A percentile compares a stretch with the other conserved stretches of the same genome.
Evolutionary conservation across 2,888 invertebrate species (phyloP).

Genomic region (Endomychus coccineus): DNA sequence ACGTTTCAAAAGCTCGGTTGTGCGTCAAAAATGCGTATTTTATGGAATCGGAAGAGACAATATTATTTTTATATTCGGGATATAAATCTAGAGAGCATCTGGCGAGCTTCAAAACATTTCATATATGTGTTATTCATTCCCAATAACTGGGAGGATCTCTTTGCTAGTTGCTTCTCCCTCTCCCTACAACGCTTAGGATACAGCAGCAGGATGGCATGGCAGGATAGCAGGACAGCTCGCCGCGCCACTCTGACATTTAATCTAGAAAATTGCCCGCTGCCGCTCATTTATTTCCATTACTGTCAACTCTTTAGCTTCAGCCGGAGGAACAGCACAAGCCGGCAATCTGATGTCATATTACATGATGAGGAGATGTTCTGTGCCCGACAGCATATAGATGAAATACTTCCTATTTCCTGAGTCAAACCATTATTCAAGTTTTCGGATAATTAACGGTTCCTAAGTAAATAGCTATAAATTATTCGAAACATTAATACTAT

Average conservation of each 20-base stretch:
- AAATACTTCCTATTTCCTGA: no score
- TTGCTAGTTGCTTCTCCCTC: neutral
- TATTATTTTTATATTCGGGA: constrained; percentile 45
- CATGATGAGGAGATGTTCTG: constrained; percentile 33
- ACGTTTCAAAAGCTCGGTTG: no score
- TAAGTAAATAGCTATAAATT: no score
- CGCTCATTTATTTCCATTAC: constrained; percentile 57
- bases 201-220: constrained; percentile 30
- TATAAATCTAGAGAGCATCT: constrained; percentile 44
- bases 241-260: constrained; percentile 54
- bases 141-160: constrained; percentile 33
- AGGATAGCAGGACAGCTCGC: no score
- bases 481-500: no score
- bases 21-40: constrained; percentile 29
- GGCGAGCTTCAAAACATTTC: constrained; percentile 41
- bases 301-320: constrained; percentile 50
- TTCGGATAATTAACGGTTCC: no score
- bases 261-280: constrained; percentile 57
- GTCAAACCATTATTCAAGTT: no score
- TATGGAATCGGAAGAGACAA: constrained; percentile 41
- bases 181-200: neutral
- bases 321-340: constrained; percentile 15
- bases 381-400: no score
- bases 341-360: constrained; percentile 44
- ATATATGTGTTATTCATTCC: constrained; percentile 42